A percentile compares a stretch with the other conserved stretches of the same genome.
Evolutionary conservation across 2,888 invertebrate genomes (phyloP).

Genomic region (Kuschelorhynchus macadamiae): DNA sequence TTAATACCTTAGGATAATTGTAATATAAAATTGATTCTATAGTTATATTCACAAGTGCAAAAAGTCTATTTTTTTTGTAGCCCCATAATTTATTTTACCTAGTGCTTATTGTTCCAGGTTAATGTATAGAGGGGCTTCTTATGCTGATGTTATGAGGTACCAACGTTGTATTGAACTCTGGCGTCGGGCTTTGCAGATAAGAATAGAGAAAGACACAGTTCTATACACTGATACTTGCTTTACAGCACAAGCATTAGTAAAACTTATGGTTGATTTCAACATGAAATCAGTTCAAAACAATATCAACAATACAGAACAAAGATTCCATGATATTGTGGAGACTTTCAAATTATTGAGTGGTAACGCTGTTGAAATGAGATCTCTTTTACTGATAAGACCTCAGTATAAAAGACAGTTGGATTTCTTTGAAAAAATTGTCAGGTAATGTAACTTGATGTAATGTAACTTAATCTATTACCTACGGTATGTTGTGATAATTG

Average conservation of each 20-base stretch:
- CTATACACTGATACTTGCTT: slow-evolving; percentile 86
- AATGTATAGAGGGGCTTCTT: slow-evolving; percentile 77
- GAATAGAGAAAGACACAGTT: slow-evolving; percentile 84
- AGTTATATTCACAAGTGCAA: too few species aligned
- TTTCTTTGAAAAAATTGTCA: slow-evolving; percentile 83
- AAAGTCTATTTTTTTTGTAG: too few species aligned
- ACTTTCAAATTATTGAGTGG: slow-evolving; percentile 79
- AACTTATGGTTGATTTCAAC: slow-evolving; percentile 84
- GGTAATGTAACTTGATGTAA: slow-evolving; percentile 4
- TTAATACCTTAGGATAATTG: too few species aligned
- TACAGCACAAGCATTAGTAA: slow-evolving; percentile 87
- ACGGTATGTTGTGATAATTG: too few species aligned
- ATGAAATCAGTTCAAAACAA: slow-evolving; percentile 72
- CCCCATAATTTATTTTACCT: too few species aligned
- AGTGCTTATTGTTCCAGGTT: slow-evolving; percentile 58
- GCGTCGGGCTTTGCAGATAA: slow-evolving; percentile 85
- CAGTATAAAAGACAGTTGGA: slow-evolving; percentile 84
- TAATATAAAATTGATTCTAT: too few species aligned
- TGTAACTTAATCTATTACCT: too few species aligned
- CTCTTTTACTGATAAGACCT: slow-evolving; percentile 74
- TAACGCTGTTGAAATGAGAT: slow-evolving; percentile 74
- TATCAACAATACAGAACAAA: slow-evolving; percentile 72
- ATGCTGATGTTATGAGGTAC: slow-evolving; percentile 81
- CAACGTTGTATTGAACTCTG: slow-evolving; percentile 91
- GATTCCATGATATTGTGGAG: slow-evolving; percentile 79